Base-by-base conservation (phyloP, 2,888 invertebrate species). In the Drosophila mayaguana region DNA sequence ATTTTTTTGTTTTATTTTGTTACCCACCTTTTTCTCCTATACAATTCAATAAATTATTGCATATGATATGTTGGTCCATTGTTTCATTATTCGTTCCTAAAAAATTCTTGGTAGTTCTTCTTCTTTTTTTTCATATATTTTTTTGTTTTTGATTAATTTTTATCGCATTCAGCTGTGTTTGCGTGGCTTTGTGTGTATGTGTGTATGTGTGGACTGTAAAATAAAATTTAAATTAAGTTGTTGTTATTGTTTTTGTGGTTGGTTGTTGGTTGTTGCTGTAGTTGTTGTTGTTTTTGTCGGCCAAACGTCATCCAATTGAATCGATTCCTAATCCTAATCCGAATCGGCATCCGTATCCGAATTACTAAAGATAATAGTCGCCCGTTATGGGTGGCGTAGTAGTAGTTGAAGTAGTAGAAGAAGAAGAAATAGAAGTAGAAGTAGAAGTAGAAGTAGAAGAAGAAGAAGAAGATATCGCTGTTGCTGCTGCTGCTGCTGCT, bases 21-120 rank as follows among this genome's bases (percentile, higher is more conserved):
- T 67, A 75, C 88, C 78, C 75, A 89, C 88, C 89, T 89, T 84
- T 87, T 88, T 81, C 67, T 84, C 68, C 78, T 88, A 84, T 81
- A 90, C 86, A 90, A 81, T 83, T 88, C 67, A 80, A 89, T 90
- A 91, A 90, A 83, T 91, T 91, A 91, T 91, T 90, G 90, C 91
- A 86, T 91, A 90, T 90, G 91, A 88, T 90, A 88, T 90, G 90
- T 91, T 90, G 90, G 90, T 90, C 90, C 90, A 90, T 91, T 91
- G 90, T 90, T 87, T 90, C 91, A 84, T 86, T 89, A 90, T 88
- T 90, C 91, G 90, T 90, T 90, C 91, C 89, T 80, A 88, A 88
- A 89, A 89, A 89, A 83, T 89, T 81, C 81, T 77, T 80, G 75
- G 73, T 78, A 63, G 61, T 72, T 69, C 62, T 68, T 73, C 55